Evolutionary conservation across 2,888 invertebrate species (phyloP), one percentile per base, ranked within the genome.

Genomic region (Zeuzera pyrina): DNA sequence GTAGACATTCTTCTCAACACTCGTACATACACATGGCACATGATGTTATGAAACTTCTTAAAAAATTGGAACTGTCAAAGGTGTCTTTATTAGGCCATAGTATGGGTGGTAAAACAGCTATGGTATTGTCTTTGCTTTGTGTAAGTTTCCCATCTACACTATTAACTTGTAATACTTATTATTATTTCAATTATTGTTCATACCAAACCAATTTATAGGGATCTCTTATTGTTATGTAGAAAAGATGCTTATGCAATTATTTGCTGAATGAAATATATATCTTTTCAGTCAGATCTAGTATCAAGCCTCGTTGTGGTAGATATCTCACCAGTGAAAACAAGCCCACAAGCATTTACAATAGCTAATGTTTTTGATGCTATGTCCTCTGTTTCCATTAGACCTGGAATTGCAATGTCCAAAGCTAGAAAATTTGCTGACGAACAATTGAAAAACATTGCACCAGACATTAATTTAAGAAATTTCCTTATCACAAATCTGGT

Each of bases 101-200:
- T 47, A 95, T 98, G 95, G 97, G 97, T 12, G 98, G 97, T n/a
- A 88, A 95, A 39, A 87, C 93, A 4, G 91, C 91, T 52, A 97
- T 97, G 96, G 87, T 88, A 33, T 81, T 93, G 33, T 92, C 96
- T 23, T 78, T 97, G 30, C 85, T 86, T 31, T 83, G 81, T 77
- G 81, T 83, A 74, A 78, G 81, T 78, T 64, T n/a, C n/a, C n/a
- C n/a, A n/a, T n/a, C n/a, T n/a, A n/a, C n/a, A n/a, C n/a, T n/a
- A n/a, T n/a, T n/a, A n/a, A n/a, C n/a, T n/a, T n/a, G n/a, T n/a
- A n/a, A n/a, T n/a, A n/a, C n/a, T n/a, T n/a, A n/a, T n/a, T n/a
- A n/a, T n/a, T n/a, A n/a, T n/a, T n/a, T n/a, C n/a, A n/a, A n/a
- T n/a, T n/a, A n/a, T n/a, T n/a, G n/a, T n/a, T n/a, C n/a, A n/a